Conservation (phyloP, 2,113 vertebrate genomes). For the Periophthalmodon schlosseri region DNA sequence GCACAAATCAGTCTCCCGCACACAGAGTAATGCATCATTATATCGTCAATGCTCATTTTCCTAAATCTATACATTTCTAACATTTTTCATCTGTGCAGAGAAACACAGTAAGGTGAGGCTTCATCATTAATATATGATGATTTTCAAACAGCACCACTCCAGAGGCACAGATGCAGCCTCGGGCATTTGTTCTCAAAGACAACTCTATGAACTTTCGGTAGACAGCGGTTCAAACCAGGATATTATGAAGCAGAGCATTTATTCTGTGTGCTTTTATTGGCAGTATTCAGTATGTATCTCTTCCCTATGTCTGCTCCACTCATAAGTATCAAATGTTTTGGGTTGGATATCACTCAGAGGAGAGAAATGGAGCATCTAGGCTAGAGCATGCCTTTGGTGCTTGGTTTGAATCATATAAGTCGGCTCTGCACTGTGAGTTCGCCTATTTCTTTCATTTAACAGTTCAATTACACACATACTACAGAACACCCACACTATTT, state of each 20-base stretch:
- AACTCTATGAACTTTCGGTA: slow-evolving; percentile 13
- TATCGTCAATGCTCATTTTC: neutral
- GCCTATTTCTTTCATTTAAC: slow-evolving; percentile 38
- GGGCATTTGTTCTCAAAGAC: slow-evolving; percentile 38
- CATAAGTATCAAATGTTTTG: slow-evolving; percentile 47
- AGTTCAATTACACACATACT: slow-evolving; percentile 7
- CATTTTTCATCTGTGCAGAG: neutral
- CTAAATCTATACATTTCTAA: neutral
- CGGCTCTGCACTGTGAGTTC: slow-evolving; percentile 23
- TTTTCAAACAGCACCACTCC: neutral
- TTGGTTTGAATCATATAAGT: slow-evolving; percentile 54
- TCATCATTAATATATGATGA: slow-evolving; percentile 7
- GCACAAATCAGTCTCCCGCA: neutral
- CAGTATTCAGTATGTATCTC: neutral
- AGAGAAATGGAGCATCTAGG: slow-evolving; percentile 37
- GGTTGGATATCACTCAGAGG: slow-evolving; percentile 52
- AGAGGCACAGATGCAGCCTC: slow-evolving; percentile 13
- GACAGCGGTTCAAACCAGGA: slow-evolving; percentile 17
- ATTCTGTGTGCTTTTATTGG: neutral
- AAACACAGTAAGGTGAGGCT: neutral
- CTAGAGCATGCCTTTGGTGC: slow-evolving; percentile 30
- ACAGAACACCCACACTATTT: neutral
- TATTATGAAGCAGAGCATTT: slow-evolving; percentile 2
- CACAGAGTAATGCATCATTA: neutral
- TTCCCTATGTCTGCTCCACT: slow-evolving; percentile 34